Conservation (phyloP, 2,797 vertebrate genomes). For the Decapterus maruadsi region DNA sequence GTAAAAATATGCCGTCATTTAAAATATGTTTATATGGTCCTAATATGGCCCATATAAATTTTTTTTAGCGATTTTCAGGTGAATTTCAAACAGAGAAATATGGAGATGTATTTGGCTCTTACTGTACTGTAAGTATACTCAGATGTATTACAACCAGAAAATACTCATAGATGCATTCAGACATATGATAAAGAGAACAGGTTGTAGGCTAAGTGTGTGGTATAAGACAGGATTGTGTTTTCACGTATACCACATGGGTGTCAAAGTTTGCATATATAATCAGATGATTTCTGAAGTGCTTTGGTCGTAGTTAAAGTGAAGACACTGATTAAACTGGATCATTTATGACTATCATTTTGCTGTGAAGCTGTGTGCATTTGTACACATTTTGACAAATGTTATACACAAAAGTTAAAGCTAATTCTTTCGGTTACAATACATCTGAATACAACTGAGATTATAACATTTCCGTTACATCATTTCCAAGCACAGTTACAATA, state of each 20-base stretch:
- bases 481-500: conserved; percentile 41
- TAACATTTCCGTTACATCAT: conserved; percentile 41
- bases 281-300: conserved; percentile 28
- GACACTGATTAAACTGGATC: background rate
- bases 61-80: conserved; percentile 14
- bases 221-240: conserved; percentile 38
- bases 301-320: conserved; percentile 38
- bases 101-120: conserved; percentile 12
- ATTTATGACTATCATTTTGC: background rate
- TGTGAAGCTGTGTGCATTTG: conserved; percentile 22
- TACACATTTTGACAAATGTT: conserved; percentile 19
- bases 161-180: conserved; percentile 15
- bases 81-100: conserved; percentile 18
- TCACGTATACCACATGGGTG: conserved; percentile 8
- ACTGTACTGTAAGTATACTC: conserved; percentile 34
- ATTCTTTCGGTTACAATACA: conserved; percentile 44
- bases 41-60: conserved; percentile 12
- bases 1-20: conserved; percentile 69
- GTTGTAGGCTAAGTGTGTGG: conserved; percentile 14
- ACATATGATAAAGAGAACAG: conserved; percentile 12
- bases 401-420: conserved; percentile 12
- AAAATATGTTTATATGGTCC: conserved; percentile 39
- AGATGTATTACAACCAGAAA: conserved; percentile 47
- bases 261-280: conserved; percentile 52
- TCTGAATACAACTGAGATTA: conserved; percentile 24